Evolutionary conservation across 1,140 invertebrate species (phyloP).

Genomic region (Alviniconcha marisindica): DNA sequence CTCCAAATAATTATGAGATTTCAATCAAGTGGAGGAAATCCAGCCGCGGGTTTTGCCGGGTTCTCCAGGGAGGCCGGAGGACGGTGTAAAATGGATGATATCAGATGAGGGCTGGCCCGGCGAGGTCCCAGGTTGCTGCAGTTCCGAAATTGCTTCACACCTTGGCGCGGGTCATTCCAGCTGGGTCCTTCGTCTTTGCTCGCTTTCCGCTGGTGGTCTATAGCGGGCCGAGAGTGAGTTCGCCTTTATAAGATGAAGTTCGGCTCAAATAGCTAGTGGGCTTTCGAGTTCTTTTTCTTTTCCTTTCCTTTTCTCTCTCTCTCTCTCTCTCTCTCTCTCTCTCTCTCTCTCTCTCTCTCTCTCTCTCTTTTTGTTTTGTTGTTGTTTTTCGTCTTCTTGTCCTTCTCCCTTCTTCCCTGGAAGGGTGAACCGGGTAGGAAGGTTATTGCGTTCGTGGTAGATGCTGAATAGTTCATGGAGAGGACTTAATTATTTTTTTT

Average conservation of each 20-base stretch:
- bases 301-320: constrained; percentile 9
- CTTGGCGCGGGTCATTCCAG: constrained; percentile 31
- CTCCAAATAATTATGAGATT: constrained; percentile 53
- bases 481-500: too few relatives aligned
- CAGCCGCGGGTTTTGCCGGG: background rate
- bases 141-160: constrained; percentile 52
- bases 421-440: too few relatives aligned
- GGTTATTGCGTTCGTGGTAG: too few relatives aligned
- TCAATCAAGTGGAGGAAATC: constrained; percentile 42
- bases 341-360: background rate
- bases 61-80: constrained; percentile 4
- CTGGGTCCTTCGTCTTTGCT: constrained; percentile 27
- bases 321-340: background rate
- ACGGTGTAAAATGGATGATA: constrained; percentile 40
- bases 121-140: constrained; percentile 42
- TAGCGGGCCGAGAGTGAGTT: too few relatives aligned
- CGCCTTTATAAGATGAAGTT: too few relatives aligned
- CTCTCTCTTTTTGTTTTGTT: background rate
- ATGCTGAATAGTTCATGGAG: too few relatives aligned
- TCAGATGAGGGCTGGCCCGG: constrained; percentile 34
- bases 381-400: background rate
- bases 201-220: too few relatives aligned
- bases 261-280: too few relatives aligned
- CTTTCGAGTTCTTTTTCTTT: background rate
- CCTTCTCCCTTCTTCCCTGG: background rate